Evolutionary conservation across 1,140 invertebrate species (phyloP), one percentile per base, ranked within the genome.

Genomic region (Aradophagus sp.): DNA sequence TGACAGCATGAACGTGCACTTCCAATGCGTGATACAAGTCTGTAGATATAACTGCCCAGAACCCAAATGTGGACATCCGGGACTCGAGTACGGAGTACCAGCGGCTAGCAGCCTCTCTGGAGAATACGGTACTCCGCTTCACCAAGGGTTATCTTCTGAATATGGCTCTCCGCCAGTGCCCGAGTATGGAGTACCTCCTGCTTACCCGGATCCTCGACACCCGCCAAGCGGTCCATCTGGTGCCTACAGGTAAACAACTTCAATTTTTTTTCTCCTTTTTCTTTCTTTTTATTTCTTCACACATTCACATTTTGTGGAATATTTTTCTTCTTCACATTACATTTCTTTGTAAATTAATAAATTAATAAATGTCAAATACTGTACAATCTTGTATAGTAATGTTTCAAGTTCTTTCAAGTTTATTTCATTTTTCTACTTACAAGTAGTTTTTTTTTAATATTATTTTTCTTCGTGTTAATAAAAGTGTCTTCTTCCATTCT

Each of bases 1-100:
- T 0, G 95, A 97, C 80, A 96, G 94, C 7, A 97, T 97, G 95
- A 96, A 97, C 78, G 95, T 97, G 1, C 95, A 97, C 88, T 97
- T 97, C 91, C 96, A 97, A 82, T 97, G 95, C 79, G 94, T 96
- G 1, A 97, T 97, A 72, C 95, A 97, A 87, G 95, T 97, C 1
- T 97, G 95, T 74, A 89, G 95, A 55, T 95, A 95, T 82, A 94
- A 96, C 78, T 97, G 95, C 78, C 95, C 95, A 0, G 95, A 96
- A 74, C 95, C 94, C 1, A 95, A 95, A 84, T 96, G 93, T 80
- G 91, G 90, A 7, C 88, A 88, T 62, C 87, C 87, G 34, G 89
- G 90, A 26, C 83, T 92, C 12, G 90, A 92, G 67, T 94, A 93
- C 50, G 92, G 91, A 15, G 89, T 89, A 14, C 90, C 91, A 29